phyloP scores from a whole-genome alignment of 2,797 vertebrate species.

The Valencia hispanica region DNA sequence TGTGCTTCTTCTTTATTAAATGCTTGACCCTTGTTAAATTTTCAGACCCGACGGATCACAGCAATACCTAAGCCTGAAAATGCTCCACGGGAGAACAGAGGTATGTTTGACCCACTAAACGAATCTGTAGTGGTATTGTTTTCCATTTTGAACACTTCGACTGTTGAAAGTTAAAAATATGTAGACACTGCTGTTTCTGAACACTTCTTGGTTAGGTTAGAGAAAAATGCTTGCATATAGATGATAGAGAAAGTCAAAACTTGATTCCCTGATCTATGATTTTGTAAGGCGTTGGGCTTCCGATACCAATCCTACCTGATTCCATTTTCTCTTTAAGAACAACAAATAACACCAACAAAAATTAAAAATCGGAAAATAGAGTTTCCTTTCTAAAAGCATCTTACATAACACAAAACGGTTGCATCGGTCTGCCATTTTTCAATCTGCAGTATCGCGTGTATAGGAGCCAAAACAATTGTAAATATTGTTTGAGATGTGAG shows the following conservation, averaged over 20 bases:
- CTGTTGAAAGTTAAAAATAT: not conserved
- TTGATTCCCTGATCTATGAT: not conserved
- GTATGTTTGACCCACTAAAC: conserved; percentile 67
- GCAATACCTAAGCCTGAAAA: conserved; percentile 86
- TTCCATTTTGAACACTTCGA: not conserved
- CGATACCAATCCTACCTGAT: too few relatives aligned
- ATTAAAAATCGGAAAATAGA: too few relatives aligned
- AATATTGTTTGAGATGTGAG: too few relatives aligned
- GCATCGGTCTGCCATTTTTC: too few relatives aligned
- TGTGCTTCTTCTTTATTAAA: not conserved
- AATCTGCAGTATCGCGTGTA: too few relatives aligned
- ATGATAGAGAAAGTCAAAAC: not conserved
- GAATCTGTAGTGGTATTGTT: not conserved
- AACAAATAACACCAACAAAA: too few relatives aligned
- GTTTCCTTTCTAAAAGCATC: too few relatives aligned
- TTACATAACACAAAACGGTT: too few relatives aligned
- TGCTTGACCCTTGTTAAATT: not conserved
- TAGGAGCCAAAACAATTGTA: too few relatives aligned
- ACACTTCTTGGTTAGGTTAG: not conserved
- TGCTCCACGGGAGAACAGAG: conserved; percentile 91
- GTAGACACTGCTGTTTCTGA: not conserved
- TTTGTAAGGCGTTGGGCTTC: not conserved
- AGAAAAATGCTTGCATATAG: not conserved
- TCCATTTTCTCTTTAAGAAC: too few relatives aligned
- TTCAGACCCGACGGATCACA: conserved; percentile 86